These are phyloP conservation scores for Actenoides lindsayi DNA, from an alignment of 2,113 vertebrate genomes.

Conservation along the genomic window DNA sequence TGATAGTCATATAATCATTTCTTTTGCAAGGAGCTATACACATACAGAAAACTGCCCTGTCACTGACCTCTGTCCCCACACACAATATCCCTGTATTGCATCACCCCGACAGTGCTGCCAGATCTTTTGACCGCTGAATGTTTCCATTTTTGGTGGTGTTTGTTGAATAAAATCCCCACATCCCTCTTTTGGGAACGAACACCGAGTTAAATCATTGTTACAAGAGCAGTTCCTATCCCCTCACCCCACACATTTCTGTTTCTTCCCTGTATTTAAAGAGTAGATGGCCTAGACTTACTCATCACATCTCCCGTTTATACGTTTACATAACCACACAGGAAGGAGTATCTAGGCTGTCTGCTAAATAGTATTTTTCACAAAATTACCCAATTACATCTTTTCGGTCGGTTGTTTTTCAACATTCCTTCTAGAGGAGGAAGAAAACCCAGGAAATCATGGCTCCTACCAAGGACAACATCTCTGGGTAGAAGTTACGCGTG, in stretches of 20 bases:
- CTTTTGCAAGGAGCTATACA: not conserved
- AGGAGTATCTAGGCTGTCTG: not conserved
- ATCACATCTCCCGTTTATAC: fast-evolving
- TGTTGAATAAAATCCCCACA: not conserved
- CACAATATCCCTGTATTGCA: fast-evolving
- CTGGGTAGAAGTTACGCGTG: not conserved
- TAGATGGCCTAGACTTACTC: too few relatives aligned
- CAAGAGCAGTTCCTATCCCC: not conserved
- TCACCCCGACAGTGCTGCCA: fast-evolving
- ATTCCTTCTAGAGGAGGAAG: not conserved
- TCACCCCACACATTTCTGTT: not conserved
- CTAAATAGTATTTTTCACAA: not conserved
- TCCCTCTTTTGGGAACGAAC: not conserved
- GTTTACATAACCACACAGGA: not conserved
- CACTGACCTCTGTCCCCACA: not conserved
- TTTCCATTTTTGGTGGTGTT: not conserved
- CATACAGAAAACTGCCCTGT: too few relatives aligned
- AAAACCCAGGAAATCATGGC: not conserved
- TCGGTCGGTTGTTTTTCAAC: not conserved
- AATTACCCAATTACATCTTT: not conserved
- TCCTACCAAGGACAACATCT: not conserved
- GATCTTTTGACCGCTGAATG: not conserved
- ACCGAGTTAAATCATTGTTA: too few relatives aligned
- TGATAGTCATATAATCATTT: not conserved
- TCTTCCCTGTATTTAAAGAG: not conserved